These are phyloP conservation scores for Drosophila lutescens DNA, from an alignment of 2,888 invertebrate genomes.

Conservation along the genomic window DNA sequence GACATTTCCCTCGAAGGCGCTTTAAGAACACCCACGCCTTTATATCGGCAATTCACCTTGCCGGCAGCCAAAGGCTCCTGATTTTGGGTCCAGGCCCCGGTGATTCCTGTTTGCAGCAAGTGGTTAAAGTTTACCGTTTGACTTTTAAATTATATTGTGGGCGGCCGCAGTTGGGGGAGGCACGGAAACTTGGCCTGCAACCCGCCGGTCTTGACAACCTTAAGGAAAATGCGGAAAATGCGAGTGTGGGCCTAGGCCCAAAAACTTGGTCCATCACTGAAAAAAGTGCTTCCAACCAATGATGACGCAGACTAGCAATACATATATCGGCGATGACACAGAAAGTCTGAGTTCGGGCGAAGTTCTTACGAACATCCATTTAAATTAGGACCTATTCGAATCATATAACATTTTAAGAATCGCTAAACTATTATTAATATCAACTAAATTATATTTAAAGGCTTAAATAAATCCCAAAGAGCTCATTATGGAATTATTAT, in stretches of 20 bases:
- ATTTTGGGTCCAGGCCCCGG: neutral
- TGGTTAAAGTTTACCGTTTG: slow-evolving; percentile 58
- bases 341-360: no score
- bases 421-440: no score
- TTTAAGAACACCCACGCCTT: slow-evolving; percentile 31
- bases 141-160: slow-evolving; percentile 62
- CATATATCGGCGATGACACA: no score
- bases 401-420: no score
- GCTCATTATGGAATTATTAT: no score
- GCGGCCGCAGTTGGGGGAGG: slow-evolving; percentile 11
- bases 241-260: neutral
- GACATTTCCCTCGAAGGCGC: slow-evolving; percentile 19
- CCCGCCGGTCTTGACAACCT: slow-evolving; percentile 18
- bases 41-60: slow-evolving; percentile 34
- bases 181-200: slow-evolving; percentile 52
- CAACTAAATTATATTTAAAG: no score
- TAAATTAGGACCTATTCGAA: no score
- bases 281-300: no score
- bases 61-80: slow-evolving; percentile 35
- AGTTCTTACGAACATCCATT: no score
- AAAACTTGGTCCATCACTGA: no score
- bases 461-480: no score
- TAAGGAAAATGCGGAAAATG: slow-evolving; percentile 26
- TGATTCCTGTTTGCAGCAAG: slow-evolving; percentile 33
- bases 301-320: no score